Base-by-base conservation (phyloP, 1,140 invertebrate genomes). In the Drosophila melanica region DNA sequence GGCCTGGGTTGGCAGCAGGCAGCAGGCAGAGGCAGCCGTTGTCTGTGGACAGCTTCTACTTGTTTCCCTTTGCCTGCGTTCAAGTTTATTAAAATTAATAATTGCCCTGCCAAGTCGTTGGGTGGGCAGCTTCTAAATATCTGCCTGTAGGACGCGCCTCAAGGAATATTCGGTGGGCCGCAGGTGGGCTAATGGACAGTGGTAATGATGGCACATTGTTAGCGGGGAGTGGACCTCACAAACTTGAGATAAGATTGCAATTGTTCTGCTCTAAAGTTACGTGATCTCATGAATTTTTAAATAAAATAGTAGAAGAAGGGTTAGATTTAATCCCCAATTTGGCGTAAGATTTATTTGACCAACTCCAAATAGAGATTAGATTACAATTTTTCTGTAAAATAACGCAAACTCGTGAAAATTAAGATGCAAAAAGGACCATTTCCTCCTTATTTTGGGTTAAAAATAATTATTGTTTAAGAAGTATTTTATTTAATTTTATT, bases 41-140 rank as follows among this genome's bases (percentile, higher is more conserved):
- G 50, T 42, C 53, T 39, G 51, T 51, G 69, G 60, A 41, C 60
- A 63, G 67, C 66, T 63, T 30, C 30, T 44, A 10, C 12, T 20
- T 11, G 4, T 33, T 27, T 9, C 12, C 7, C 8, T 51, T 16
- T 11, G 14, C 51, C 27, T 9, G 14, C 51, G 54, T 74, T 69
- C 66, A 73, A 78, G 79, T 89, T 87, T 87, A 87, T 89, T 89
- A 89, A 89, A 87, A 87, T 87, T 87, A 87, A 87, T 87, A 87
- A 87, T 79, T 87, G 85, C 69, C 68, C 33, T 71, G 74, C 68
- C 78, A 63, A 54, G 62, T 68, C 59, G 55, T 75, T 75, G 71
- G 55, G 64, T 73, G 64, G 65, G 57, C 70, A 42, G 55, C 10
- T 8, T 37, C 4, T 33, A 39, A 42, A 42, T 41, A 33, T 20